Conservation (phyloP, 1,140 invertebrate genomes). For the Drosophila parvula region DNA sequence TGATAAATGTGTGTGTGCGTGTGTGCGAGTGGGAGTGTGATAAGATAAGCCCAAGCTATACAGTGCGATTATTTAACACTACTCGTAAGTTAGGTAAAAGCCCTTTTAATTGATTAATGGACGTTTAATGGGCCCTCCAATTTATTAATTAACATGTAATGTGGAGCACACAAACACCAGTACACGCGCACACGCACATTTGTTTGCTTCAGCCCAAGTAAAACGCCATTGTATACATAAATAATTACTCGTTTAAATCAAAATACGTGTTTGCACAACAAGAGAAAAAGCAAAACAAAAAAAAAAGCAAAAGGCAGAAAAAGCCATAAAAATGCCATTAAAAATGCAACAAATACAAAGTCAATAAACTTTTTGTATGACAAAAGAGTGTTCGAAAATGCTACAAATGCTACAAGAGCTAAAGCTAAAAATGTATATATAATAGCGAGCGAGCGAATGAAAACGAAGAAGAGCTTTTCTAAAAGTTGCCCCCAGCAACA, state of each 20-base stretch:
- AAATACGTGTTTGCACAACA: slow-evolving; percentile 45
- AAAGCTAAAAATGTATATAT: slow-evolving; percentile 42
- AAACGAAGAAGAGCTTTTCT: slow-evolving; percentile 36
- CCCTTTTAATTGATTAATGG: slow-evolving; percentile 23
- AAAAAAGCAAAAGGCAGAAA: slow-evolving; percentile 17
- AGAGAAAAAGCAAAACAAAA: background rate
- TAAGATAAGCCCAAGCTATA: slow-evolving; percentile 20
- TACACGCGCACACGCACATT: slow-evolving; percentile 9
- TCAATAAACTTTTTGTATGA: slow-evolving; percentile 62
- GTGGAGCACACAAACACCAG: slow-evolving; percentile 15
- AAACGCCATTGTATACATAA: slow-evolving; percentile 25
- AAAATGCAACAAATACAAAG: slow-evolving; percentile 41
- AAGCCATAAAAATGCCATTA: slow-evolving; percentile 14
- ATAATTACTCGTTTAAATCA: slow-evolving; percentile 39
- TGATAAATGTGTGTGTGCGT: slow-evolving; percentile 1
- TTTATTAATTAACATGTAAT: slow-evolving; percentile 39
- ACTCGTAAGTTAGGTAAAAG: background rate
- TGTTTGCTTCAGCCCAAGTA: slow-evolving; percentile 33
- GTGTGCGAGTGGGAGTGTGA: slow-evolving; percentile 26
- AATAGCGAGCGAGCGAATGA: slow-evolving; percentile 11
- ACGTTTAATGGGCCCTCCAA: slow-evolving; percentile 8
- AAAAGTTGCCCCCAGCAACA: slow-evolving; percentile 2
- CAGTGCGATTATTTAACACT: slow-evolving; percentile 8
- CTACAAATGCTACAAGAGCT: slow-evolving; percentile 17
- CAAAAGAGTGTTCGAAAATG: slow-evolving; percentile 69